Evolutionary conservation across 2,888 invertebrate genomes (phyloP).

Genomic region (Campoletis raptor): DNA sequence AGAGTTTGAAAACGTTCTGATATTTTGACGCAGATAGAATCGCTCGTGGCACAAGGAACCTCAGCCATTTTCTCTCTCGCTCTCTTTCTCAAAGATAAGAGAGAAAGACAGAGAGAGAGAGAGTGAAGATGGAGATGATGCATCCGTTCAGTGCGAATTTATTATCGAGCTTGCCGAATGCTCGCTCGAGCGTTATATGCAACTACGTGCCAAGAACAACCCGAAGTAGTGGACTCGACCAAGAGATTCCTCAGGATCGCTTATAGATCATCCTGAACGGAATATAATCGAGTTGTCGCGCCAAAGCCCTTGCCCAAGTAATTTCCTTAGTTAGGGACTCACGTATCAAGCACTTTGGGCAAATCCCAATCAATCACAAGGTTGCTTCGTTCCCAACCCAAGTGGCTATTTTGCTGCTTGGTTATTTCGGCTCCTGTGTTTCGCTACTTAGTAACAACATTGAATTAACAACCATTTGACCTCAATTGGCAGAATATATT

Average conservation of each 20-base stretch:
- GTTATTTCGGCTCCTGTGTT: neutral
- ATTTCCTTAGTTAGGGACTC: slow-evolving; percentile 51
- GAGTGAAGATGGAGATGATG: slow-evolving; percentile 26
- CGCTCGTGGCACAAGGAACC: slow-evolving; percentile 21
- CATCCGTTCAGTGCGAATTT: slow-evolving; percentile 50
- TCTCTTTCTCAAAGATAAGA: slow-evolving; percentile 4
- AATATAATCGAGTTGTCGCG: slow-evolving; percentile 63
- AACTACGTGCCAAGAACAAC: slow-evolving; percentile 21
- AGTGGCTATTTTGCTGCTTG: neutral
- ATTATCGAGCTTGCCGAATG: slow-evolving; percentile 44
- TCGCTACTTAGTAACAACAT: neutral
- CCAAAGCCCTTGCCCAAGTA: slow-evolving; percentile 44
- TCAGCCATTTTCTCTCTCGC: neutral
- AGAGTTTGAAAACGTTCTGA: slow-evolving; percentile 55
- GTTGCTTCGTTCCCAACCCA: neutral
- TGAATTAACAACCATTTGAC: neutral
- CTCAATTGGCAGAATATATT: neutral
- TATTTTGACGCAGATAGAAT: slow-evolving; percentile 50
- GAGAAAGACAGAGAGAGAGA: neutral
- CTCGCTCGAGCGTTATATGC: slow-evolving; percentile 15
- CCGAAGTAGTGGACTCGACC: slow-evolving; percentile 11
- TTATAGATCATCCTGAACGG: slow-evolving; percentile 44
- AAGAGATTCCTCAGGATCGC: slow-evolving; percentile 24
- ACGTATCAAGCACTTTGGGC: slow-evolving; percentile 3
- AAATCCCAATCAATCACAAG: slow-evolving; percentile 12